A percentile compares a stretch with the other conserved stretches of the same genome.
Conservation (phyloP, 2,888 invertebrate genomes). For the Agrilus mali region DNA sequence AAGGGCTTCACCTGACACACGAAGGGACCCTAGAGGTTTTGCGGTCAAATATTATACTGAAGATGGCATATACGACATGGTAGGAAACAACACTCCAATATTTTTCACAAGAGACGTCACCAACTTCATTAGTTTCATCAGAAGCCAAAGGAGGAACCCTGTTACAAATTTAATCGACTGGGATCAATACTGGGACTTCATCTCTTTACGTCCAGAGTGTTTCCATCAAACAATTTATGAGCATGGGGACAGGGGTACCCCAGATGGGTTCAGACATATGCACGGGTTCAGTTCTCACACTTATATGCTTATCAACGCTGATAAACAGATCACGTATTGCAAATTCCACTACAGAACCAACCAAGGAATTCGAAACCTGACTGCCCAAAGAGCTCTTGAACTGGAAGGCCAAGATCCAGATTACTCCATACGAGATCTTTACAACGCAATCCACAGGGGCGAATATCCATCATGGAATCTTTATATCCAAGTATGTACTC, state of each 20-base stretch:
- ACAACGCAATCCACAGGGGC: constrained; percentile 69
- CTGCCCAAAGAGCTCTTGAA: constrained; percentile 51
- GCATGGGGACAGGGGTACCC: constrained; percentile 86
- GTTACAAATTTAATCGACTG: constrained; percentile 69
- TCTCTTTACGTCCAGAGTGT: constrained; percentile 74
- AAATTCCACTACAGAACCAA: constrained; percentile 89
- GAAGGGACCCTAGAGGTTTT: constrained; percentile 83
- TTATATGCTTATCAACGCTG: constrained; percentile 74
- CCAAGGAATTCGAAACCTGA: constrained; percentile 76
- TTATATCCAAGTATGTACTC: constrained; percentile 78
- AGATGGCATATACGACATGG: constrained; percentile 87
- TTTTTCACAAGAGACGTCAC: constrained; percentile 85
- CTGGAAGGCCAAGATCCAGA: constrained; percentile 73
- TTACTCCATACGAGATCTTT: constrained; percentile 78
- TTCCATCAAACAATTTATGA: constrained; percentile 73
- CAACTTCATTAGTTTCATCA: constrained; percentile 88
- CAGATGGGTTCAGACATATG: constrained; percentile 61
- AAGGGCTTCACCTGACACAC: constrained; percentile 81
- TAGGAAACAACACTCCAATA: constrained; percentile 85
- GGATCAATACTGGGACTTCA: constrained; percentile 94
- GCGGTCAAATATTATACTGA: constrained; percentile 89
- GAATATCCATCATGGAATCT: constrained; percentile 68
- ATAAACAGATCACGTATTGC: constrained; percentile 59
- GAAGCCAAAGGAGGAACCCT: constrained; percentile 93
- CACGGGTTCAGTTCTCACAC: constrained; percentile 92